Evolutionary conservation across 1,140 invertebrate species (phyloP).

Genomic region (Drosophila lini): DNA sequence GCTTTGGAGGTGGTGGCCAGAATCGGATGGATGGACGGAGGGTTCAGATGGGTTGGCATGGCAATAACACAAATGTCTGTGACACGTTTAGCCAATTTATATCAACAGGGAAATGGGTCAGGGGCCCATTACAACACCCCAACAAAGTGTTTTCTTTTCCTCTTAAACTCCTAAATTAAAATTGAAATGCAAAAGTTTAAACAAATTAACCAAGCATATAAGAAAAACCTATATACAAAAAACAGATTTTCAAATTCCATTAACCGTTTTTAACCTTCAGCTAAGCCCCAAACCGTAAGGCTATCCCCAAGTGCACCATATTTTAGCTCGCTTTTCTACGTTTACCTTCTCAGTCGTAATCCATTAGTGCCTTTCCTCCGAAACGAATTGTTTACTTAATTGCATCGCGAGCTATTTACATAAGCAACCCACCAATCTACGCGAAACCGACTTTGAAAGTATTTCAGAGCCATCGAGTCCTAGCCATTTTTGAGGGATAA

Average conservation of each 20-base stretch:
- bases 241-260: background rate
- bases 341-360: constrained; percentile 16
- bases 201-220: background rate
- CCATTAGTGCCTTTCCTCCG: constrained; percentile 15
- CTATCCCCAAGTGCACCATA: background rate
- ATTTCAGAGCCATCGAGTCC: constrained; percentile 28
- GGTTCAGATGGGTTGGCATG: constrained; percentile 19
- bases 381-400: constrained; percentile 29
- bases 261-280: background rate
- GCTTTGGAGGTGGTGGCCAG: constrained; percentile 7
- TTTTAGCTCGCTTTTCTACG: background rate
- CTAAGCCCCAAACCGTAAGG: background rate
- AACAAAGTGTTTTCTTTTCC: background rate
- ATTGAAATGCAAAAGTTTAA: background rate
- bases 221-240: background rate
- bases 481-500: constrained; percentile 18
- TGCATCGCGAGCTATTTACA: constrained; percentile 34
- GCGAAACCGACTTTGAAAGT: constrained; percentile 15
- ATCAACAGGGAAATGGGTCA: constrained; percentile 16
- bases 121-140: background rate
- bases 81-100: constrained; percentile 69
- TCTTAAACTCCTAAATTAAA: background rate
- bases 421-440: constrained; percentile 17
- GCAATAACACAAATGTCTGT: constrained; percentile 67
- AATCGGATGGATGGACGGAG: constrained; percentile 1